Conservation (phyloP, 2,797 vertebrate species). For the Thamnophis elegans region DNA sequence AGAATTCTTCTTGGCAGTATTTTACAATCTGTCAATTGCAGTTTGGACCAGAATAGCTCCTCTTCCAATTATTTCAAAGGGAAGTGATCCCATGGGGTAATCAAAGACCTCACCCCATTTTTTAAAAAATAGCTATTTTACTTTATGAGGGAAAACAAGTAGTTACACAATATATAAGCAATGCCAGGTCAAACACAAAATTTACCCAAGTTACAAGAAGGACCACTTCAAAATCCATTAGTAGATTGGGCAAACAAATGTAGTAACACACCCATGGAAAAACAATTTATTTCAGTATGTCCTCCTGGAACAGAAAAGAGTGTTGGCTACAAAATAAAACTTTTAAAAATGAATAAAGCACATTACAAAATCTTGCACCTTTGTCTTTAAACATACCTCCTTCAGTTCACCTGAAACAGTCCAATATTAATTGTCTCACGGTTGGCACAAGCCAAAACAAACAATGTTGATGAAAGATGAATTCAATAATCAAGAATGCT, state of each 20-base stretch:
- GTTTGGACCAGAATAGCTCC: not conserved
- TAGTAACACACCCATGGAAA: not conserved
- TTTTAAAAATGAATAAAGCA: not conserved
- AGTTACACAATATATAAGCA: slow-evolving; percentile 50
- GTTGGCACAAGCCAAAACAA: slow-evolving; percentile 31
- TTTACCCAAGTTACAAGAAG: slow-evolving; percentile 59
- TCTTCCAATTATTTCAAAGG: not conserved
- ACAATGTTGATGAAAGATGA: not conserved
- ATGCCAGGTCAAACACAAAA: slow-evolving; percentile 48
- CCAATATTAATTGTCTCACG: not conserved
- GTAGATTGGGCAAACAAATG: slow-evolving; percentile 55
- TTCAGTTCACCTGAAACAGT: not conserved
- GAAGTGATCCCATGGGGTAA: not conserved
- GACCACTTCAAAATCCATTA: slow-evolving; percentile 65
- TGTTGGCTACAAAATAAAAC: not conserved
- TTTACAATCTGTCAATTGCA: not conserved
- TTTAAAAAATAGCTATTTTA: slow-evolving; percentile 36
- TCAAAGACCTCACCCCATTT: not conserved
- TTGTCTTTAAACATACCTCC: not conserved
- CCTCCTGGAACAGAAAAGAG: slow-evolving; percentile 10
- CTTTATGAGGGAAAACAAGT: slow-evolving; percentile 49
- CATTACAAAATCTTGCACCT: not conserved
- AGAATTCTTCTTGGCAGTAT: not conserved
- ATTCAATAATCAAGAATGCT: not conserved
- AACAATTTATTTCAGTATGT: slow-evolving; percentile 32